A percentile compares a stretch with the other conserved stretches of the same genome.
phyloP scores from a whole-genome alignment of 2,797 vertebrate species.

The Microchirus variegatus region DNA sequence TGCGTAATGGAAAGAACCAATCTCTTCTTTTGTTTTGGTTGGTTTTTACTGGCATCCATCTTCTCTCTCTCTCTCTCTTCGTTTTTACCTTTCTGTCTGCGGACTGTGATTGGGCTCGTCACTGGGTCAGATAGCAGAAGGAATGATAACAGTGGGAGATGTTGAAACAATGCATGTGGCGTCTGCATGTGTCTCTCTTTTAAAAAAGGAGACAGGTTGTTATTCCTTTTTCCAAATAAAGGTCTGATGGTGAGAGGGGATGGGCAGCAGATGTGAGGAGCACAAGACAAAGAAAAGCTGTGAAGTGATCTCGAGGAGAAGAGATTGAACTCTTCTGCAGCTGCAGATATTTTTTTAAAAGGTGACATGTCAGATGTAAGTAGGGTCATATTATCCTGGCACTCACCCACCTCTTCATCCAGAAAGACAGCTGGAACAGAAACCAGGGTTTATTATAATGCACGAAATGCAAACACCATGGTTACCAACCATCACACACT shows the following conservation, averaged over 20 bases:
- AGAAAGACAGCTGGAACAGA: constrained; percentile 29
- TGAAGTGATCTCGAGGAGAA: constrained; percentile 15
- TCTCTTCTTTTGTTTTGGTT: constrained; percentile 55
- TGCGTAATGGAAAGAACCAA: constrained; percentile 69
- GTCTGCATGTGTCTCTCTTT: constrained; percentile 49
- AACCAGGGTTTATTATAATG: constrained; percentile 16
- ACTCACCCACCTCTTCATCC: neutral
- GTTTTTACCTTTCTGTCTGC: constrained; percentile 31
- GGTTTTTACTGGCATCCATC: constrained; percentile 44
- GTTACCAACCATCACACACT: constrained; percentile 26
- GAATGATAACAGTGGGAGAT: constrained; percentile 47
- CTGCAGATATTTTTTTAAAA: constrained; percentile 19
- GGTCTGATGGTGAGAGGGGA: constrained; percentile 34
- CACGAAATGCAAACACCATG: constrained; percentile 28
- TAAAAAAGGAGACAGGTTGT: constrained; percentile 62
- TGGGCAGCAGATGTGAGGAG: constrained; percentile 59
- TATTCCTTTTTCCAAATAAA: constrained; percentile 65
- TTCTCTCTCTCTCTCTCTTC: constrained; percentile 17
- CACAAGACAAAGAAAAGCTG: constrained; percentile 29
- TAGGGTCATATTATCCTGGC: constrained; percentile 17
- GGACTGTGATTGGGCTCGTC: constrained; percentile 57
- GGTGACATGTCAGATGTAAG: constrained; percentile 16
- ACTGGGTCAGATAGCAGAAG: constrained; percentile 43
- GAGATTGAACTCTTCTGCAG: constrained; percentile 2
- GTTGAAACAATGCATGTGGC: constrained; percentile 28